A percentile compares a stretch with the other conserved stretches of the same genome.
phyloP scores from a whole-genome alignment of 2,113 vertebrate species.

The Poicephalus gulielmi region DNA sequence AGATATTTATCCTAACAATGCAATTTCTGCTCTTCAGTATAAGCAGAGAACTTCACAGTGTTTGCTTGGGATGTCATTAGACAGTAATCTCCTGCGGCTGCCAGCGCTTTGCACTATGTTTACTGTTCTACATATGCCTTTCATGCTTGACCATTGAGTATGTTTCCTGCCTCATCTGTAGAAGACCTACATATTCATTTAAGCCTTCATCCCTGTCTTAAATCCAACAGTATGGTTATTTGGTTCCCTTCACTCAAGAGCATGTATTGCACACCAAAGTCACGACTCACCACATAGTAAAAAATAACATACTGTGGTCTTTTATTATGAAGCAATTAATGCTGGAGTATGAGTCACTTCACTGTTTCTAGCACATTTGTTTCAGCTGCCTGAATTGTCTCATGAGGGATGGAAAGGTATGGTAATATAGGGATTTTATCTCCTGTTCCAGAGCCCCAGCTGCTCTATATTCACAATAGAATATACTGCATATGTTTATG shows the following conservation, averaged over 20 bases:
- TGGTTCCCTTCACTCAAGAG: background rate
- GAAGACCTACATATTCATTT: background rate
- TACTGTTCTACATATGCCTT: background rate
- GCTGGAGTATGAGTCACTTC: conserved; percentile 20
- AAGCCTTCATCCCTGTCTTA: background rate
- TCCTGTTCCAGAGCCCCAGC: background rate
- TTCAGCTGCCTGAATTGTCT: conserved; percentile 9
- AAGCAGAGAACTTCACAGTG: background rate
- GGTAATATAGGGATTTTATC: background rate
- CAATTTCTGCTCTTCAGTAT: background rate
- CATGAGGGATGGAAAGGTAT: background rate
- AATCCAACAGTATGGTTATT: background rate
- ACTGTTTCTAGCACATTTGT: background rate
- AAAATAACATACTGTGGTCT: conserved; percentile 9
- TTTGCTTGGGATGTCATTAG: background rate
- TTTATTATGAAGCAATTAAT: background rate
- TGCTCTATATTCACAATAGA: background rate
- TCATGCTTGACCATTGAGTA: background rate
- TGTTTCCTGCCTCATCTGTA: background rate
- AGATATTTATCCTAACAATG: background rate
- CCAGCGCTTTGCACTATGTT: background rate
- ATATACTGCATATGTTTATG: background rate
- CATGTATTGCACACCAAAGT: background rate
- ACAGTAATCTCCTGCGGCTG: background rate
- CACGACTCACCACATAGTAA: background rate